phyloP scores from a whole-genome alignment of 2,113 vertebrate genomes.

The Microcebus ravelobensis region DNA sequence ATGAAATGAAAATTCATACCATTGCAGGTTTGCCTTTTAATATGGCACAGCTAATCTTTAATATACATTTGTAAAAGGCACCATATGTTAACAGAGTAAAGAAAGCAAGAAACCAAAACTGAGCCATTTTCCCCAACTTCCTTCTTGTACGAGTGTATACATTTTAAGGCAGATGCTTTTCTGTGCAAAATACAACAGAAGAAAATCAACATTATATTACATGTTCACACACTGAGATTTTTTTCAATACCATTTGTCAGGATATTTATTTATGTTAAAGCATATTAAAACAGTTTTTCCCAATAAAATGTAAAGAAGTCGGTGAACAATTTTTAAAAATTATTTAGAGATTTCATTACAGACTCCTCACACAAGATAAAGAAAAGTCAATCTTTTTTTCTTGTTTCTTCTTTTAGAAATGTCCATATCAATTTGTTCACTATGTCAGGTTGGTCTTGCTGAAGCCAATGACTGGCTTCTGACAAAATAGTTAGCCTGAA shows the following conservation, averaged over 20 bases:
- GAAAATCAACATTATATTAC: constrained; percentile 82
- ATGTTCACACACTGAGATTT: constrained; percentile 79
- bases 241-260: constrained; percentile 79
- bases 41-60: constrained; percentile 80
- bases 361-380: constrained; percentile 73
- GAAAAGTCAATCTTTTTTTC: constrained; percentile 87
- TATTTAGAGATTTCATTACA: constrained; percentile 73
- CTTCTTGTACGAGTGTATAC: constrained; percentile 82
- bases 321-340: constrained; percentile 78
- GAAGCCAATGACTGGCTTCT: constrained; percentile 97
- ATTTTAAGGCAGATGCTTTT: constrained; percentile 88
- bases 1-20: constrained; percentile 80
- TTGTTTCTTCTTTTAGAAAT: constrained; percentile 96
- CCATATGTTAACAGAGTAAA: constrained; percentile 91
- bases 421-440: constrained; percentile 99
- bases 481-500: constrained; percentile 97
- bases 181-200: constrained; percentile 86
- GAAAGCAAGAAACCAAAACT: constrained; percentile 81
- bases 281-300: constrained; percentile 83
- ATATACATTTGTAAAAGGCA: constrained; percentile 91
- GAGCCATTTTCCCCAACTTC: constrained; percentile 77
- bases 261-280: constrained; percentile 78
- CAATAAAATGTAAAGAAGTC: constrained; percentile 83
- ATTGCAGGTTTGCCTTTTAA: constrained; percentile 72
- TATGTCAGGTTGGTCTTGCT: constrained; percentile 98